Percentiles rank a stretch among this genome's conserved stretches.
phyloP scores from a whole-genome alignment of 2,797 vertebrate genomes.

The Fistularia commersonii region DNA sequence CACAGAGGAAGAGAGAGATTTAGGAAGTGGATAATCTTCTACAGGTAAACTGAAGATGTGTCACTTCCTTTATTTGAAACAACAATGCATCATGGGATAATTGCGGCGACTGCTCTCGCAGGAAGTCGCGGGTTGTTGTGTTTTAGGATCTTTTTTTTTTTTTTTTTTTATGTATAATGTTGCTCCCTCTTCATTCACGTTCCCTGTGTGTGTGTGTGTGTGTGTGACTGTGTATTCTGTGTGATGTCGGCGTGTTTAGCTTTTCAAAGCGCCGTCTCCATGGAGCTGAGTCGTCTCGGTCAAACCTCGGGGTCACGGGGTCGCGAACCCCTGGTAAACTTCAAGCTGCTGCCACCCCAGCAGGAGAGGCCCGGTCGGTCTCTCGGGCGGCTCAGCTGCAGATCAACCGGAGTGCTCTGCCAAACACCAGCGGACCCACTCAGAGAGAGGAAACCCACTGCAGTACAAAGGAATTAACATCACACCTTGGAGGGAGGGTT shows the following conservation, averaged over 20 bases:
- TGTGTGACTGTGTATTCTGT: slow-evolving; percentile 11
- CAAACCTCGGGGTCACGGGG: slow-evolving; percentile 52
- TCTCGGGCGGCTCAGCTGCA: neutral
- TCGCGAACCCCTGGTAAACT: slow-evolving; percentile 55
- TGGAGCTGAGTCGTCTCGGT: slow-evolving; percentile 52
- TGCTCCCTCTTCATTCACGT: neutral
- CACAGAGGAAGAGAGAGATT: no score
- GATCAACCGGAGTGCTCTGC: neutral
- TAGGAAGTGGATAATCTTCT: no score
- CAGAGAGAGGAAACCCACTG: neutral
- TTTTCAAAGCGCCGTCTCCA: slow-evolving; percentile 56
- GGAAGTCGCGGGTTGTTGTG: no score
- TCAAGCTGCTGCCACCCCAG: slow-evolving; percentile 51
- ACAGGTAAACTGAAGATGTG: no score
- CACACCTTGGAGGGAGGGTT: neutral
- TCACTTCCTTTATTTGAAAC: no score
- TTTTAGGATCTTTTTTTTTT: no score
- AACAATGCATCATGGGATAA: no score
- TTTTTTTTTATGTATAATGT: no score
- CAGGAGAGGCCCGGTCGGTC: slow-evolving; percentile 26
- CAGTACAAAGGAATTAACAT: neutral
- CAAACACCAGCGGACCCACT: no score
- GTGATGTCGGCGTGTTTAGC: slow-evolving; percentile 46
- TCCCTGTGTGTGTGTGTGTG: neutral
- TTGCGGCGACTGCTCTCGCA: no score